These are phyloP conservation scores for Halisarca cf. caerulea DNA, from an alignment of 37 sponge, comb jelly and placozoan species.

Conservation along the genomic window DNA sequence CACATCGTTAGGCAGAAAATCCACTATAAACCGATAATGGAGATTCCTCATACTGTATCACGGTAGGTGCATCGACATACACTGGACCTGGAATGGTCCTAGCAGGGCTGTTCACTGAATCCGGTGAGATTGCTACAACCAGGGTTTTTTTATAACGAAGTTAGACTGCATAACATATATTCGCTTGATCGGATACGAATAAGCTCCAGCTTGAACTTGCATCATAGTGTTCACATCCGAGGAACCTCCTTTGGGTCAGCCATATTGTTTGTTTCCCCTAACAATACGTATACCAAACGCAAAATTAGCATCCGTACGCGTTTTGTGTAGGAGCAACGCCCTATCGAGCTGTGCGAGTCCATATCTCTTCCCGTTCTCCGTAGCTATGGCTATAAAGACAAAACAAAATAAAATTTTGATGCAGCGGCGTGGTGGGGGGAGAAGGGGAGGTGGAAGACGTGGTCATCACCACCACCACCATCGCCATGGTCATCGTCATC, in stretches of 20 bases:
- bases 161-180: too few relatives aligned
- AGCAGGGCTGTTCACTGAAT: too few relatives aligned
- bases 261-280: slow-evolving; percentile 9
- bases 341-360: too few relatives aligned
- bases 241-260: background rate
- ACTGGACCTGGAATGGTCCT: too few relatives aligned
- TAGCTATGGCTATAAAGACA: background rate
- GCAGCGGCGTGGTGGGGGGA: slow-evolving; percentile 11
- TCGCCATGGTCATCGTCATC: slow-evolving; percentile 30
- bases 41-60: too few relatives aligned
- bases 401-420: background rate
- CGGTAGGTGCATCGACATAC: too few relatives aligned
- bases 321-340: background rate
- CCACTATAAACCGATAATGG: too few relatives aligned
- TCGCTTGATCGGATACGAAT: slow-evolving; percentile 89
- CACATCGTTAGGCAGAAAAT: too few relatives aligned
- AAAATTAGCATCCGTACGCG: background rate
- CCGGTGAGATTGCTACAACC: too few relatives aligned
- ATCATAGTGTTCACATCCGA: background rate
- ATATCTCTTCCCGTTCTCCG: too few relatives aligned
- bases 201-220: slow-evolving; percentile 43
- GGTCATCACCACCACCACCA: slow-evolving; percentile 35
- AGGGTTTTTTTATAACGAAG: too few relatives aligned
- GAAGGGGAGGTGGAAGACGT: slow-evolving; percentile 32
- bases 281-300: background rate